A percentile compares a stretch with the other conserved stretches of the same genome.
Evolutionary conservation across 1,140 invertebrate genomes (phyloP).

Genomic region (Sweltsa coloradensis): DNA sequence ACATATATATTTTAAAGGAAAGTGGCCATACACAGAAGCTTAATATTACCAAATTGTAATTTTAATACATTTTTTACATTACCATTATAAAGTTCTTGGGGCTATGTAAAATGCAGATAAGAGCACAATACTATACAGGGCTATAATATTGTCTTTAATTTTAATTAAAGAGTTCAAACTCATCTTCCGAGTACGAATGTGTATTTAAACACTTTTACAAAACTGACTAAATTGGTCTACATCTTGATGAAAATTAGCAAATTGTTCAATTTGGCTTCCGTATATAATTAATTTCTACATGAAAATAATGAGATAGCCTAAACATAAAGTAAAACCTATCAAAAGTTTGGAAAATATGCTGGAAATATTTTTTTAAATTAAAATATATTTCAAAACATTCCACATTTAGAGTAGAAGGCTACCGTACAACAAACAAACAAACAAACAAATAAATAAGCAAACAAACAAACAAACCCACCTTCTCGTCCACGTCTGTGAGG

Average conservation of each 20-base stretch:
- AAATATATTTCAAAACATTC: background rate
- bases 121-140: too few relatives aligned
- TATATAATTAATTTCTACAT: background rate
- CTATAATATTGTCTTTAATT: too few relatives aligned
- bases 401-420: background rate
- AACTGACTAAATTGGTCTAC: background rate
- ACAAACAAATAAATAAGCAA: constrained; percentile 13
- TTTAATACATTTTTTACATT: too few relatives aligned
- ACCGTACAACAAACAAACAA: background rate
- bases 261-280: background rate
- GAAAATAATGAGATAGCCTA: background rate
- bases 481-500: constrained; percentile 77
- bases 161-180: too few relatives aligned
- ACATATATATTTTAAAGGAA: too few relatives aligned
- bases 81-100: too few relatives aligned
- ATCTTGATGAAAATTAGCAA: background rate
- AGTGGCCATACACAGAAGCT: too few relatives aligned
- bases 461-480: constrained; percentile 30
- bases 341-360: too few relatives aligned
- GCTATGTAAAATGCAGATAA: too few relatives aligned
- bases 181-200: too few relatives aligned
- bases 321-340: background rate
- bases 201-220: background rate
- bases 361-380: background rate
- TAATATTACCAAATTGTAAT: too few relatives aligned